Conservation (phyloP, 1,140 invertebrate genomes). For the Hesperophylax magnus region DNA sequence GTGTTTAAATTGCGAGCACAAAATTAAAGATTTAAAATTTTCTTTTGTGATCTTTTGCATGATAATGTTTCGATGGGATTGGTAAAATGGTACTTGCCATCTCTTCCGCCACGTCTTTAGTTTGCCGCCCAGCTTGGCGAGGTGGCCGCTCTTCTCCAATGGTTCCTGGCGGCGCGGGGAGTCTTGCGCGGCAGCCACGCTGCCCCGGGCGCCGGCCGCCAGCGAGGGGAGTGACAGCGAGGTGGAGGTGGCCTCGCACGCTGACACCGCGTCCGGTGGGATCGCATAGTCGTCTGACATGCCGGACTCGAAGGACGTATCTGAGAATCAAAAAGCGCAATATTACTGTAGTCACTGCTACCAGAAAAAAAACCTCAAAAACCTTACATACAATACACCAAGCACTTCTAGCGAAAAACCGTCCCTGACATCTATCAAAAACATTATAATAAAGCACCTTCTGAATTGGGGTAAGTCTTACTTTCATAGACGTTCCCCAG, state of each 20-base stretch:
- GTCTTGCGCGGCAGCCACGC: conserved; percentile 67
- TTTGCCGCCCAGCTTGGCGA: conserved; percentile 95
- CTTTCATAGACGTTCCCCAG: too few species aligned
- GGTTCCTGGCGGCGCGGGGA: conserved; percentile 82
- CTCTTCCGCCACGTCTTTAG: conserved; percentile 95
- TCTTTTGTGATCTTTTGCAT: too few species aligned
- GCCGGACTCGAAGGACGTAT: conserved; percentile 93
- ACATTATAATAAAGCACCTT: too few species aligned
- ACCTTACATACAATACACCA: too few species aligned
- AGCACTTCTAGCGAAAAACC: too few species aligned
- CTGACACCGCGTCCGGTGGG: conserved; percentile 90
- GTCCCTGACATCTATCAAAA: too few species aligned
- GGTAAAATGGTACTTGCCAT: conserved; percentile 70
- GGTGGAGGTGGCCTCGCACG: conserved; percentile 78
- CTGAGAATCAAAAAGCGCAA: conserved; percentile 69
- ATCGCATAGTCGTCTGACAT: conserved; percentile 97
- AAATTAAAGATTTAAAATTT: too few species aligned
- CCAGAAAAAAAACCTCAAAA: too few species aligned
- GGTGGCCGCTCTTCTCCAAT: conserved; percentile 91
- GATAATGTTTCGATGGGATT: too few species aligned
- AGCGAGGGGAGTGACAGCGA: conserved; percentile 80
- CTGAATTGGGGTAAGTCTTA: too few species aligned
- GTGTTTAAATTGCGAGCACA: too few species aligned
- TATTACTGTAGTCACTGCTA: too few species aligned
- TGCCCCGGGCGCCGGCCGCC: conserved; percentile 73